Evolutionary conservation across 2,113 vertebrate species (phyloP), one percentile per base, ranked within the genome.

Genomic region (Butastur rufipennis): DNA sequence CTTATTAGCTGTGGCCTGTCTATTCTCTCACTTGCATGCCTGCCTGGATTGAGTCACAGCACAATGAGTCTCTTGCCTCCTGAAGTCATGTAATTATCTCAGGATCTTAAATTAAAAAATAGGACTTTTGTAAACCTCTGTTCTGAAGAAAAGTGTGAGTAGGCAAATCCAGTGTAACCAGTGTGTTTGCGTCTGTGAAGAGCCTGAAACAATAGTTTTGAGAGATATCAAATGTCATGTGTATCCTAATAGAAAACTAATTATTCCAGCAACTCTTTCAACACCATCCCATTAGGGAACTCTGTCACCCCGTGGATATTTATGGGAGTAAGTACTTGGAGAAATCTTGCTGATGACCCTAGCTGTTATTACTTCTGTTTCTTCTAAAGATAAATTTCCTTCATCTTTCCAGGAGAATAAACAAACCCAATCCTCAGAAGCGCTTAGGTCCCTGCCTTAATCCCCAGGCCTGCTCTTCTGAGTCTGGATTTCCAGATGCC

Each of bases 61-160:
- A 88, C 93, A 81, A 93, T 26, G 88, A 89, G 81, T 53, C 88
- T 96, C 91, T 52, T 66, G 71, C 88, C 81, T 95, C 85, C 84
- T 21, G 11, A 75, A 74, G 85, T 56, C 81, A 12, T 21, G 66
- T 43, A 50, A 81, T 95, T 83, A 95, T 83, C 88, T 89, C 88
- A 72, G 77, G 36, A 86, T 81, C 88, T 86, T 48, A 56, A 86
- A 80, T 92, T 79, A 71, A 91, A 93, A 85, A 70, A 26, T 6
- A 58, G 67, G 34, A 16, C 67, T 80, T 63, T 48, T 47, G 91
- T 61, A 81, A 86, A 63, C 36, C 88, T 86, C 31, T 56, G 36
- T 43, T 79, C 78, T 6, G 42, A 67, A 66, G 78, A 14, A 29
- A 75, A 88, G 36, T 2, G 7, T 16, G 80, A 65, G 87, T 5